Evolutionary conservation across 2,888 invertebrate species (phyloP).

Genomic region (Aquatica leii): DNA sequence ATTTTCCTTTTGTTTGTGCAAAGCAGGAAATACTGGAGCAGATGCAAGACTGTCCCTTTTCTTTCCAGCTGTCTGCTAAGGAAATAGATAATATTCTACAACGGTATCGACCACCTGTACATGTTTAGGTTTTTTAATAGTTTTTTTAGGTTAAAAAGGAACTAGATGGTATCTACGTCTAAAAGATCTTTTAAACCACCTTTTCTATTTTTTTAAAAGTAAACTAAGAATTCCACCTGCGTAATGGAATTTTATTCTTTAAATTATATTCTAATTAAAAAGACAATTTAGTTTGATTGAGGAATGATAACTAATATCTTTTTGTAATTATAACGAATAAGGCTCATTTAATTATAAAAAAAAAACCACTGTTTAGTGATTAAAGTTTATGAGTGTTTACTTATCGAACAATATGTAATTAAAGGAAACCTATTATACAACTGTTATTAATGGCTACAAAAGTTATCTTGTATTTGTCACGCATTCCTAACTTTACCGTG

Average conservation of each 20-base stretch:
- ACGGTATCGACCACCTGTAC: conserved; percentile 48
- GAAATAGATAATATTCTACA: conserved; percentile 48
- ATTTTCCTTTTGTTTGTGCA: conserved; percentile 9
- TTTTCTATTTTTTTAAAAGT: not conserved
- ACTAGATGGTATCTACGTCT: conserved; percentile 32
- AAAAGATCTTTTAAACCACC: not conserved
- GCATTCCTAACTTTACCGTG: conserved; percentile 27
- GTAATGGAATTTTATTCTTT: not conserved
- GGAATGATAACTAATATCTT: not conserved
- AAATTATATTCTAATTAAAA: not conserved
- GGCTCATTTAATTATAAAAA: conserved; percentile 25
- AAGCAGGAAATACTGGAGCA: conserved; percentile 36
- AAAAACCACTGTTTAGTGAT: conserved; percentile 24
- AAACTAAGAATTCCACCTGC: conserved; percentile 1
- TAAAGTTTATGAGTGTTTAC: conserved; percentile 31
- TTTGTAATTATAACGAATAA: not conserved
- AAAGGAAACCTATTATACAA: conserved; percentile 26
- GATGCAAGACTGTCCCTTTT: conserved; percentile 43
- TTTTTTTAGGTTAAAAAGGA: conserved; percentile 41
- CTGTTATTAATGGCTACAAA: conserved; percentile 23
- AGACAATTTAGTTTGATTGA: not conserved
- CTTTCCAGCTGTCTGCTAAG: conserved; percentile 46
- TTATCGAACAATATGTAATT: conserved; percentile 33
- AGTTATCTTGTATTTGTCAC: conserved; percentile 27
- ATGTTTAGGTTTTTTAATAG: conserved; percentile 28